Evolutionary conservation across 2,888 invertebrate species (phyloP).

Genomic region (Sphinx pinastri): DNA sequence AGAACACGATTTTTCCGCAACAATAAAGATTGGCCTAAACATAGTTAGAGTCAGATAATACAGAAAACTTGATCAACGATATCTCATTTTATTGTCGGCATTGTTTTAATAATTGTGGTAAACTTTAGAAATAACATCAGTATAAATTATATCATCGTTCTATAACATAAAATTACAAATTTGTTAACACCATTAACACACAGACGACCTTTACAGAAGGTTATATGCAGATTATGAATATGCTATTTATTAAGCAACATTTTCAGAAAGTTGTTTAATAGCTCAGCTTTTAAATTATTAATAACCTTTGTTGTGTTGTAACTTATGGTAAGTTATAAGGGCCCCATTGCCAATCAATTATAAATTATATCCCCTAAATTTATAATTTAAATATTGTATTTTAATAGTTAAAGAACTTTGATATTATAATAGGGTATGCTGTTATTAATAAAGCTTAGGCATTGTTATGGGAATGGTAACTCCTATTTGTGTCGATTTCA

Average conservation of each 20-base stretch:
- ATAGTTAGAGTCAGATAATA: no score
- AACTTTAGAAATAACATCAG: no score
- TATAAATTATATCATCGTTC: background rate
- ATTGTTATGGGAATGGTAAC: no score
- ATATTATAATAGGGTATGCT: background rate
- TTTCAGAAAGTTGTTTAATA: constrained; percentile 32
- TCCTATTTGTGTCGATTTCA: no score
- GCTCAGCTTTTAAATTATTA: constrained; percentile 20
- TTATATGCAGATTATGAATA: constrained; percentile 18
- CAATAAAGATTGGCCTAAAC: no score
- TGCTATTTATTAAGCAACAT: constrained; percentile 28
- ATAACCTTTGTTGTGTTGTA: background rate
- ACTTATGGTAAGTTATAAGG: background rate
- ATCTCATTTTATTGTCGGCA: no score
- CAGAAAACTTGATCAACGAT: no score
- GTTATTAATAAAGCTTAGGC: no score
- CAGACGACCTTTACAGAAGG: constrained; percentile 22
- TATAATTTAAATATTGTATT: background rate
- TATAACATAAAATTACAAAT: background rate
- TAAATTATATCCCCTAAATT: background rate
- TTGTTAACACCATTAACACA: background rate
- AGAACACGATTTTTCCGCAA: no score
- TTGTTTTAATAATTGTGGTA: no score
- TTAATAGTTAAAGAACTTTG: background rate
- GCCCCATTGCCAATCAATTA: background rate